These are phyloP conservation scores for Typhlomys cinereus DNA, from an alignment of 2,113 vertebrate species.

Conservation along the genomic window DNA sequence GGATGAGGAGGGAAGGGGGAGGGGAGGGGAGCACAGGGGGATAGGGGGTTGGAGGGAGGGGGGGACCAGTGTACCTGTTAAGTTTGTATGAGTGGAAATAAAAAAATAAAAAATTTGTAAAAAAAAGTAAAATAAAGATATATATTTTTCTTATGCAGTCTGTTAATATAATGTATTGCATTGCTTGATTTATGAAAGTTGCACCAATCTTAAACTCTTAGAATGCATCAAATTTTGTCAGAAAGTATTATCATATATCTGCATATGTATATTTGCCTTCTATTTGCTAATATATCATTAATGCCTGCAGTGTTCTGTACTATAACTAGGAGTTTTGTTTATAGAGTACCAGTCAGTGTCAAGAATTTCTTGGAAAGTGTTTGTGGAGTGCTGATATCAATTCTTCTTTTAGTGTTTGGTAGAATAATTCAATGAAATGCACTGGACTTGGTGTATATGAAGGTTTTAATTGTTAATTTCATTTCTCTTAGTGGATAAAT, in stretches of 20 bases:
- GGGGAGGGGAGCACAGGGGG: too few relatives aligned
- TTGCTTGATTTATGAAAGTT: neutral
- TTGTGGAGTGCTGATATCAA: neutral
- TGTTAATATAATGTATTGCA: neutral
- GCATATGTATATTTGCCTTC: neutral
- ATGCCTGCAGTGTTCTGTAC: neutral
- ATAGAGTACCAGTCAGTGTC: neutral
- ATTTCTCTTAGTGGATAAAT: neutral
- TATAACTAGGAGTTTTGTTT: neutral
- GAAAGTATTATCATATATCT: neutral
- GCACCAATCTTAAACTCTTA: neutral
- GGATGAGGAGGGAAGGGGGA: too few relatives aligned
- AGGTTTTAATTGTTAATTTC: neutral
- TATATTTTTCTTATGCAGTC: neutral
- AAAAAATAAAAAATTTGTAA: too few relatives aligned
- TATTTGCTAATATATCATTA: neutral
- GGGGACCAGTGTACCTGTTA: too few relatives aligned
- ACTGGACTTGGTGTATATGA: neutral
- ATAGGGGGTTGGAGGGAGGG: too few relatives aligned
- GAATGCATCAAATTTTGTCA: neutral
- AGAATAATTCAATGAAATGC: neutral
- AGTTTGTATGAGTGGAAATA: too few relatives aligned
- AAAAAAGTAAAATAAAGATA: too few relatives aligned
- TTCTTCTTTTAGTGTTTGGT: neutral
- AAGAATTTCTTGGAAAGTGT: neutral